Evolutionary conservation across 1,140 invertebrate genomes (phyloP).

Genomic region (Watersipora subatra): DNA sequence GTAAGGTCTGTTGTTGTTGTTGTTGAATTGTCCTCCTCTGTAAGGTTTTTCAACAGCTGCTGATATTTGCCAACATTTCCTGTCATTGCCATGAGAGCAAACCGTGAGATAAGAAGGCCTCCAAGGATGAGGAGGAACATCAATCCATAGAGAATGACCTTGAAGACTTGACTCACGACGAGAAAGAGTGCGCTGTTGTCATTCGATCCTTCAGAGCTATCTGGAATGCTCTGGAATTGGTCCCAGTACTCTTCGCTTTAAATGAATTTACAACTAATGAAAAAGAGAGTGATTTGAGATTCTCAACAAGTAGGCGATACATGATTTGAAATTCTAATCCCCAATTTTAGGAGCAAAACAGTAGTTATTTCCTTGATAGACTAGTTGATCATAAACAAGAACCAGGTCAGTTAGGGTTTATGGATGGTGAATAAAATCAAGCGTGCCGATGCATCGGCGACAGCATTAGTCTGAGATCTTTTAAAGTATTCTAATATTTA

Average conservation of each 20-base stretch:
- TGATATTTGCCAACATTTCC: neutral
- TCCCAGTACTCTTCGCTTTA: neutral
- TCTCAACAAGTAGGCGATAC: too few species aligned
- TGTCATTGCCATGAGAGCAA: neutral
- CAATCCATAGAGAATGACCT: neutral
- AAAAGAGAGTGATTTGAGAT: neutral
- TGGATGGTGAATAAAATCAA: too few species aligned
- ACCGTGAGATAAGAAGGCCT: neutral
- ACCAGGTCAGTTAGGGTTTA: too few species aligned
- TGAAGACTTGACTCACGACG: neutral
- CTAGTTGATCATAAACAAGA: too few species aligned
- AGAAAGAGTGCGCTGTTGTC: neutral
- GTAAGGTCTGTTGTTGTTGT: neutral
- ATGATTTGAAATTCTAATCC: too few species aligned
- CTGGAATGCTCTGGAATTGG: neutral
- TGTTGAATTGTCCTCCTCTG: neutral
- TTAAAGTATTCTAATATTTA: too few species aligned
- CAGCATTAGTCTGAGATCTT: too few species aligned
- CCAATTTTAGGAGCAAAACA: too few species aligned
- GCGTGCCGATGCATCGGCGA: too few species aligned
- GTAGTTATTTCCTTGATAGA: too few species aligned
- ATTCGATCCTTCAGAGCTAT: neutral
- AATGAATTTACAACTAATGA: neutral
- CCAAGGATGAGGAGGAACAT: neutral
- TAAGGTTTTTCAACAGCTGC: neutral